Evolutionary conservation across 2,888 invertebrate genomes (phyloP), one percentile per base, ranked within the genome.

Genomic region (Athalia cordata): DNA sequence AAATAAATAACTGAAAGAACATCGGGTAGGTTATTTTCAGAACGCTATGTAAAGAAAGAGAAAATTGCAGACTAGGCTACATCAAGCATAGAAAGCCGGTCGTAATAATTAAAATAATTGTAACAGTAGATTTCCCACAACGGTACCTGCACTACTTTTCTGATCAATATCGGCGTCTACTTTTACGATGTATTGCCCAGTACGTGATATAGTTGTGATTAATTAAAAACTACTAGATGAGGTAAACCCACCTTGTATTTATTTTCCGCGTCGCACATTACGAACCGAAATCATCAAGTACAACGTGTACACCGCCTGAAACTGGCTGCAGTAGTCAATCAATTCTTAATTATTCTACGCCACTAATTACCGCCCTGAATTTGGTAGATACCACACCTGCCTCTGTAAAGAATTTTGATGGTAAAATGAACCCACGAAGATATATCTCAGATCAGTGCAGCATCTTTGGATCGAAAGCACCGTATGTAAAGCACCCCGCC

Each of bases 101-200:
- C 68, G 68, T 55, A 68, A 68, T 68, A 43, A 68, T 68, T 68
- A 52, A 52, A 52, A 45, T 68, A 68, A 68, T 68, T 68, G 55
- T 55, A 13, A 68, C 55, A 55, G n/a, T 50, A 4, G 55, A 47
- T 59, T 47, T 45, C 47, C 45, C 13, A 47, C 70, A 9, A 59
- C 9, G 7, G 43, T n/a, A 72, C 13, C 57, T 47, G 52, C 50
- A 68, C 13, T 72, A 59, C 59, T 57, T 59, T 8, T 43, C 45
- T 72, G 72, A 72, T 72, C 45, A 72, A 72, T 72, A 72, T 59
- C 45, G 13, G n/a, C 4, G 45, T 9, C 15, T 13, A 59, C 72
- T n/a, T n/a, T 57, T 57, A 59, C 47, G 59, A 8, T 47, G n/a
- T 15, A 47, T 72, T 8, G 15, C 9, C n/a, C n/a, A 55, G 55